phyloP scores from a whole-genome alignment of 2,888 invertebrate species.

The Caenorhabditis macrosperma region DNA sequence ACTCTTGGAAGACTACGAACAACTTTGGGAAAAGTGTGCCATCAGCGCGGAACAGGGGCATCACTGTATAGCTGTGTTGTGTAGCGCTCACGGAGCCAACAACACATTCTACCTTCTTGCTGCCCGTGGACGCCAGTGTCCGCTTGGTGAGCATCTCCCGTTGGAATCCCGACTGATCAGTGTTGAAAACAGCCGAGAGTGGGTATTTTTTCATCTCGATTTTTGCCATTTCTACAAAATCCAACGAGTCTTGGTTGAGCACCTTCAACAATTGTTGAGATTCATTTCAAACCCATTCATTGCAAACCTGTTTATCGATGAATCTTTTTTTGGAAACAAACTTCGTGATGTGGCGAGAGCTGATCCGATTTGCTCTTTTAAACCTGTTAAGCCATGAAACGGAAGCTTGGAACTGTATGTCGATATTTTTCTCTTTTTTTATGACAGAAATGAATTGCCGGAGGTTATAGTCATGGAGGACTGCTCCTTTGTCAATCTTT shows the following conservation, averaged over 20 bases:
- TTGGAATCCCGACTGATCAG: constrained; percentile 8
- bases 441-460: constrained; percentile 13
- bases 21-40: constrained; percentile 22
- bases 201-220: neutral
- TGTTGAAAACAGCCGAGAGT: neutral
- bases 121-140: constrained; percentile 1
- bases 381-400: neutral
- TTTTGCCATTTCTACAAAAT: neutral
- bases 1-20: constrained; percentile 40
- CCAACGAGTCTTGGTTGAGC: neutral
- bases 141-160: neutral
- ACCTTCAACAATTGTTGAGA: no score
- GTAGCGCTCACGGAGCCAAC: neutral
- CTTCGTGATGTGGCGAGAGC: constrained; percentile 12
- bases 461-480: constrained; percentile 3
- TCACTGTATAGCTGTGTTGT: constrained; percentile 1
- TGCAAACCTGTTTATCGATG: no score
- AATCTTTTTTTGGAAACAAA: neutral
- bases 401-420: neutral
- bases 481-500: neutral
- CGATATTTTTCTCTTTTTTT: neutral
- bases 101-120: neutral
- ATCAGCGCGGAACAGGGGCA: constrained; percentile 38
- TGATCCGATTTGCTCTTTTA: neutral
- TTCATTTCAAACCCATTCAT: no score